Conservation (phyloP, 2,797 vertebrate species). For the Microchirus variegatus region DNA sequence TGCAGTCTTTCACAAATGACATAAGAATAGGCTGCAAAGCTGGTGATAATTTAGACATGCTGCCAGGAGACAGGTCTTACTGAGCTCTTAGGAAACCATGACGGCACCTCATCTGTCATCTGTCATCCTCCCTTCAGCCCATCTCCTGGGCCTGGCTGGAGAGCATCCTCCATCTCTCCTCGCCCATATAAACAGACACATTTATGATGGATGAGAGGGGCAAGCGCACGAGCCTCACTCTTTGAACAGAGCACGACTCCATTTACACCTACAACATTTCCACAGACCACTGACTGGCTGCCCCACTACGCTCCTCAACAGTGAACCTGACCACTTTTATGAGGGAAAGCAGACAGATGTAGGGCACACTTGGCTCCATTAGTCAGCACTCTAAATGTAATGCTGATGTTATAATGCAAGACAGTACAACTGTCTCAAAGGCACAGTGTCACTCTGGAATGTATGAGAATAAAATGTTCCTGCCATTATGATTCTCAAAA, state of each 20-base stretch:
- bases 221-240: slow-evolving; percentile 62
- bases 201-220: slow-evolving; percentile 78
- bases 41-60: slow-evolving; percentile 81
- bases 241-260: slow-evolving; percentile 77
- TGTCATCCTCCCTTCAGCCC: slow-evolving; percentile 71
- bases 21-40: slow-evolving; percentile 43
- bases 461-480: slow-evolving; percentile 44
- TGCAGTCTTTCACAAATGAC: slow-evolving; percentile 40
- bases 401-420: slow-evolving; percentile 18
- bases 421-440: slow-evolving; percentile 24
- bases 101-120: slow-evolving; percentile 81
- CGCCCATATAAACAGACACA: slow-evolving; percentile 62
- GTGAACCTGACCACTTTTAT: slow-evolving; percentile 37
- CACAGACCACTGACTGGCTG: slow-evolving; percentile 43
- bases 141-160: slow-evolving; percentile 73
- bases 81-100: slow-evolving; percentile 78
- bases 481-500: slow-evolving; percentile 24
- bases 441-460: slow-evolving; percentile 16
- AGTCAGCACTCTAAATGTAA: slow-evolving; percentile 4
- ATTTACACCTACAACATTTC: slow-evolving; percentile 71
- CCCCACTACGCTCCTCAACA: slow-evolving; percentile 60
- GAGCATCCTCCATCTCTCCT: slow-evolving; percentile 71
- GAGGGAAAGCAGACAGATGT: slow-evolving; percentile 59
- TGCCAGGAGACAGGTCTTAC: slow-evolving; percentile 75
- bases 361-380: slow-evolving; percentile 26